Conservation (phyloP, 2,888 invertebrate genomes). For the Parnassius smintheus region DNA sequence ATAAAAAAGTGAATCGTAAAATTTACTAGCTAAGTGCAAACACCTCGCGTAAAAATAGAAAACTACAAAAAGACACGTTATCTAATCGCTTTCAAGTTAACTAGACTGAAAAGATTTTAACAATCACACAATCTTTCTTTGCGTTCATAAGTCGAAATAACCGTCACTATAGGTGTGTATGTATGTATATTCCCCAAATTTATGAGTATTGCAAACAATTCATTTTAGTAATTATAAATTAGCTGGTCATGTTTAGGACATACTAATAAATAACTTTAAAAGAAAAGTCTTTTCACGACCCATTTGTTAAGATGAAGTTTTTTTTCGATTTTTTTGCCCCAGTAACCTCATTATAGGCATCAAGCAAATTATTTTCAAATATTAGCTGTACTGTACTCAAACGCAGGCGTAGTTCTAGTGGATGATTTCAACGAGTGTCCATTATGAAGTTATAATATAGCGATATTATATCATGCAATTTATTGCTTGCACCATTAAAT, state of each 20-base stretch:
- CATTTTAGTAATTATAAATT: no score
- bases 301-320: no score
- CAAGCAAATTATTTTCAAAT: no score
- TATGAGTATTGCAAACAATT: no score
- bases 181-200: neutral
- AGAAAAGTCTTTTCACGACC: no score
- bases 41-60: conserved; percentile 13
- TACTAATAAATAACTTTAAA: no score
- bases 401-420: no score
- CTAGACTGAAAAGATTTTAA: conserved; percentile 56
- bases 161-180: conserved; percentile 3
- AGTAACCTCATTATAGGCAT: no score
- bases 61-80: conserved; percentile 37
- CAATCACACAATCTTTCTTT: conserved; percentile 30
- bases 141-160: conserved; percentile 20
- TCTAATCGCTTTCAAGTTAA: conserved; percentile 49
- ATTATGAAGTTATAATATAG: conserved; percentile 3
- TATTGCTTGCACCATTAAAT: conserved; percentile 51
- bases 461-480: conserved; percentile 39
- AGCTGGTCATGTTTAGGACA: no score
- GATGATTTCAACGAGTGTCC: neutral
- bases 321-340: no score
- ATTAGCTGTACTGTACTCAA: no score
- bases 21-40: neutral
- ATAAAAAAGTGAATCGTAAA: no score